These are phyloP conservation scores for Synanthedon vespiformis DNA, from an alignment of 2,888 invertebrate species.

Conservation along the genomic window DNA sequence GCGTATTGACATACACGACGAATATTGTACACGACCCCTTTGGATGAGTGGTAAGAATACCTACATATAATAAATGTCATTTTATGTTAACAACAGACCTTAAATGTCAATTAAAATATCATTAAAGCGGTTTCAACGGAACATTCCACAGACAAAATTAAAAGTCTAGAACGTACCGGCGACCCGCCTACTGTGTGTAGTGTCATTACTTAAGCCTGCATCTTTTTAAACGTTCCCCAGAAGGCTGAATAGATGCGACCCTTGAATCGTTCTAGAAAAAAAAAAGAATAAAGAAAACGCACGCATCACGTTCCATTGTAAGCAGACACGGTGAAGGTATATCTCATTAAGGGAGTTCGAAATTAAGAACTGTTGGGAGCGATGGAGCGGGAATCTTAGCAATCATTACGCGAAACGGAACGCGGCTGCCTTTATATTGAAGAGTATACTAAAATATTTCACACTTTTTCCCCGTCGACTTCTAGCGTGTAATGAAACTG, in stretches of 20 bases:
- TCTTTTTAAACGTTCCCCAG: slow-evolving; percentile 53
- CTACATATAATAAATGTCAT: too few relatives aligned
- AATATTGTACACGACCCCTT: too few relatives aligned
- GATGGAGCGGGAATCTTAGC: slow-evolving; percentile 63
- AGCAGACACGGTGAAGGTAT: slow-evolving; percentile 55
- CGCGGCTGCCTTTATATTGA: slow-evolving; percentile 11
- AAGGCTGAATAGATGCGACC: slow-evolving; percentile 50
- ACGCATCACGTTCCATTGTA: slow-evolving; percentile 63
- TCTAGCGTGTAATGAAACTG: neutral
- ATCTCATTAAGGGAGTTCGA: slow-evolving; percentile 63
- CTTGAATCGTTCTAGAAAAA: slow-evolving; percentile 32
- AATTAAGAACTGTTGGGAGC: slow-evolving; percentile 51
- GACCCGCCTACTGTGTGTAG: slow-evolving; percentile 23
- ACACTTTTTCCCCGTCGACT: neutral
- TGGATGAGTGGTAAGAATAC: too few relatives aligned
- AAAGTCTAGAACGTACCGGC: slow-evolving; percentile 17
- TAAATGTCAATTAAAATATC: too few relatives aligned
- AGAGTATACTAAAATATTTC: neutral
- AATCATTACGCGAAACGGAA: slow-evolving; percentile 59
- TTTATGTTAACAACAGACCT: too few relatives aligned
- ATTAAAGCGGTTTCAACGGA: slow-evolving; percentile 15
- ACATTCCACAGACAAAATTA: slow-evolving; percentile 40
- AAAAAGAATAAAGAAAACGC: slow-evolving; percentile 39
- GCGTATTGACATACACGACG: too few relatives aligned
- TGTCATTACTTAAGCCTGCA: slow-evolving; percentile 62